A percentile compares a stretch with the other conserved stretches of the same genome.
phyloP scores from a whole-genome alignment of 2,113 vertebrate species.

The Upupa epops region DNA sequence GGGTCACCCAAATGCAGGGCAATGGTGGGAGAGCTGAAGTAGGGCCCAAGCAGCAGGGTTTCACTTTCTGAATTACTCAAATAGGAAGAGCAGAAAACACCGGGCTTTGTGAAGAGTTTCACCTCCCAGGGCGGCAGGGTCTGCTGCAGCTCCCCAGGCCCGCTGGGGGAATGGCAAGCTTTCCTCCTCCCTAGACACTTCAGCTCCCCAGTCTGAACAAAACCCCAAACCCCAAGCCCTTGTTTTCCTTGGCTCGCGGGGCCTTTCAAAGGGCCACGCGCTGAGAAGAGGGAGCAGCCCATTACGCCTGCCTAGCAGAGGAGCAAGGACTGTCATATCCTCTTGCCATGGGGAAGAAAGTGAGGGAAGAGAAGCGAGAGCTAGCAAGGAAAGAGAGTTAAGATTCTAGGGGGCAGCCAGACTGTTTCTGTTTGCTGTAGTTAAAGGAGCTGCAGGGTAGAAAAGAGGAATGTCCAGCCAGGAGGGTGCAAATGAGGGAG shows the following conservation, averaged over 20 bases:
- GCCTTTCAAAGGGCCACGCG: background rate
- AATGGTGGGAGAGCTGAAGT: background rate
- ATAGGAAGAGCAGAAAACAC: background rate
- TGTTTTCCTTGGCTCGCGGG: background rate
- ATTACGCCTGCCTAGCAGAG: background rate
- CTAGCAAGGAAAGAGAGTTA: background rate
- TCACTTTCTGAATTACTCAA: background rate
- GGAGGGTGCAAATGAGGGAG: background rate
- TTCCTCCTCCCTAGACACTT: background rate
- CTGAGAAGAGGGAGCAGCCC: background rate
- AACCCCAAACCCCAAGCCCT: no score
- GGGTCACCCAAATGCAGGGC: no score
- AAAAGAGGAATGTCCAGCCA: background rate
- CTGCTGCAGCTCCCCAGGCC: background rate
- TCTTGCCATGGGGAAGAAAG: background rate
- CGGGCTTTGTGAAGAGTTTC: background rate
- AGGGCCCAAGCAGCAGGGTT: background rate
- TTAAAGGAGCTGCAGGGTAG: background rate
- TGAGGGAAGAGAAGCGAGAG: background rate
- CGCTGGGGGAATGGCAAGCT: background rate
- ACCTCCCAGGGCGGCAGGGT: rapidly evolving
- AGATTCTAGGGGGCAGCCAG: background rate
- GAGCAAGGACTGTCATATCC: background rate
- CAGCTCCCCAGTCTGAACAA: background rate
- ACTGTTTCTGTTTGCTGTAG: conserved; percentile 15